Conservation (phyloP, 2,888 invertebrate species). For the Alitta virens region DNA sequence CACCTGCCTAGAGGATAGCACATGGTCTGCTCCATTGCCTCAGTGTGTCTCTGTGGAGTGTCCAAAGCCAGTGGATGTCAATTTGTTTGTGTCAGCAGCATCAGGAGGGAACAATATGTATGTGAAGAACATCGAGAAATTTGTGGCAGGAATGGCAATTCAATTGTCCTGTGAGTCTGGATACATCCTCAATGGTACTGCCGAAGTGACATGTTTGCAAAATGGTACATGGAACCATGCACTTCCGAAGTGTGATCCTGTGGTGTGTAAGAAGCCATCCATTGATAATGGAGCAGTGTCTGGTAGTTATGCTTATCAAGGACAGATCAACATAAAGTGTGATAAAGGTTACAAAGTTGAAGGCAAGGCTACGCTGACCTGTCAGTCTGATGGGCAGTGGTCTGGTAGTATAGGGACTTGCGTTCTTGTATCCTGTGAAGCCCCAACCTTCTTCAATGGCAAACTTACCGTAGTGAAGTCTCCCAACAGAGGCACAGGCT, state of each 20-base stretch:
- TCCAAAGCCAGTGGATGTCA: neutral
- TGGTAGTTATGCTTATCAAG: constrained; percentile 15
- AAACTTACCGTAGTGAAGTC: constrained; percentile 10
- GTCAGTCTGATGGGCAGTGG: constrained; percentile 48
- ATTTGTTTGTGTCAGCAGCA: neutral
- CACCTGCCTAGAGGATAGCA: constrained; percentile 21
- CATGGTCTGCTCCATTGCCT: constrained; percentile 22
- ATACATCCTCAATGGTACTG: constrained; percentile 18
- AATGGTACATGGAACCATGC: constrained; percentile 17
- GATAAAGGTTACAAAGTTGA: constrained; percentile 43
- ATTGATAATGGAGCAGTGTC: neutral
- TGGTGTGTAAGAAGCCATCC: neutral
- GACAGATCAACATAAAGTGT: constrained; percentile 33
- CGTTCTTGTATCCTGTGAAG: constrained; percentile 19
- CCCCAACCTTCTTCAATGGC: constrained; percentile 16
- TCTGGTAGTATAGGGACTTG: constrained; percentile 42
- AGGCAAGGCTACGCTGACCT: constrained; percentile 37
- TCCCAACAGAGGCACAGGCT: constrained; percentile 19
- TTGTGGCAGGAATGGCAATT: neutral
- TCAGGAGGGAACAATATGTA: neutral
- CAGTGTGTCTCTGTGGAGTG: constrained; percentile 13
- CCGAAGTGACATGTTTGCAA: constrained; percentile 18
- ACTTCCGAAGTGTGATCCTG: constrained; percentile 5
- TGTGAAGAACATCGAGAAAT: neutral
- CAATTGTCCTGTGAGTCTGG: constrained; percentile 19